Percentiles rank a stretch among this genome's conserved stretches.
Evolutionary conservation across 2,113 vertebrate genomes (phyloP).

Genomic region (Cairina moschata): DNA sequence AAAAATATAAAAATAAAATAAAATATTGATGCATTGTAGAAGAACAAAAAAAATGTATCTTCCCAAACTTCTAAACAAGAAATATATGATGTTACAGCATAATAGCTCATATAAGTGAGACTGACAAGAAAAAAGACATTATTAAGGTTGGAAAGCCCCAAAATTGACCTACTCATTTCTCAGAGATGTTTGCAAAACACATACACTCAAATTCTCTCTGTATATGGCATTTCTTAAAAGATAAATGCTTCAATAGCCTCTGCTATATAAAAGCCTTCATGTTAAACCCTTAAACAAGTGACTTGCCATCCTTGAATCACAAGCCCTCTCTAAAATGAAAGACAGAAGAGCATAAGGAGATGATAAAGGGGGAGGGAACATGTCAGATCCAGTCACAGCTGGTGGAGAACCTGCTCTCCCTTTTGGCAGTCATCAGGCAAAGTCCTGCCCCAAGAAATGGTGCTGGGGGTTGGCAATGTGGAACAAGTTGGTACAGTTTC

Average conservation of each 20-base stretch:
- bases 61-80: not conserved
- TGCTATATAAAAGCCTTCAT: not conserved
- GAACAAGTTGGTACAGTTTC: not conserved
- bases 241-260: not conserved
- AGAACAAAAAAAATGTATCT: not conserved
- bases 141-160: not conserved
- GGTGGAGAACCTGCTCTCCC: not conserved
- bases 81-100: not conserved
- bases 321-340: not conserved
- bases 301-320: not conserved
- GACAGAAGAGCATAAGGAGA: not conserved
- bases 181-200: not conserved
- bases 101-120: not conserved
- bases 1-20: not conserved
- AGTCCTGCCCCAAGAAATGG: not conserved
- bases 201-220: not conserved
- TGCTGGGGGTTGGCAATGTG: not conserved
- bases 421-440: not conserved
- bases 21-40: not conserved
- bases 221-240: not conserved
- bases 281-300: not conserved
- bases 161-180: conserved; percentile 8
- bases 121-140: conserved; percentile 7
- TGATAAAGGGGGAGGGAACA: conserved; percentile 8
- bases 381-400: not conserved